Base-by-base conservation (phyloP, 2,797 vertebrate genomes). In the Alca torda region DNA sequence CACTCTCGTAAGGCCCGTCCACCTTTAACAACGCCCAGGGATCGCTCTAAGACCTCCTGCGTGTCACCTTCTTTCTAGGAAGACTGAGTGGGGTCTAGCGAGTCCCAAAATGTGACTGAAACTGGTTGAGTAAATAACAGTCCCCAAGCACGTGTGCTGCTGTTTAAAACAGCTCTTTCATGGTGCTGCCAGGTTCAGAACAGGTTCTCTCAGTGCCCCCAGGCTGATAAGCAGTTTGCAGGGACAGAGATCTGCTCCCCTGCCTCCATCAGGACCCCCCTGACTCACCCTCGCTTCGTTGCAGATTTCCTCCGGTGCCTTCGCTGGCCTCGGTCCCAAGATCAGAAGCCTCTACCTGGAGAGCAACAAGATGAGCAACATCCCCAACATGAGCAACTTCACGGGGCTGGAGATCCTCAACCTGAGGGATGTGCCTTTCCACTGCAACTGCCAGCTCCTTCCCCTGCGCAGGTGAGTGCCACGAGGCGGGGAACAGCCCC, bases 381-480 rank as follows among this genome's bases (percentile, higher is more conserved):
- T 99, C 75, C 99, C 99, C 0, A 87, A 98, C 89, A 96, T 99
- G 92, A 96, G 94, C 18, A 93, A 96, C 25, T 98, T 99, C 93
- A 98, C 97, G 0, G 97, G 98, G 75, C 96, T 99, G 91, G 99
- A 99, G 93, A 99, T 99, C 91, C 98, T 99, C 81, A 99, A 99
- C 97, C 98, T 99, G 95, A 98, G 98, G 2, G 98, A 98, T 21
- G 99, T 99, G 85, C 99, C 99, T 72, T 98, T 99, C 96, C 98
- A 97, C 95, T 99, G 99, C 6, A 98, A 99, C 98, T 99, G 99
- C 95, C 98, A 98, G 70, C 98, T 99, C 87, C 98, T 99, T 83
- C 98, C 98, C 0, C 97, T 99, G 63, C 98, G 90, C 98, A 98
- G 98, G 99, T 99, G 97, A 98, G 98, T 35, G 75, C 50, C 4